These are phyloP conservation scores for Eunapius fragilis DNA, from an alignment of 37 sponge, comb jelly and placozoan genomes.

Conservation along the genomic window DNA sequence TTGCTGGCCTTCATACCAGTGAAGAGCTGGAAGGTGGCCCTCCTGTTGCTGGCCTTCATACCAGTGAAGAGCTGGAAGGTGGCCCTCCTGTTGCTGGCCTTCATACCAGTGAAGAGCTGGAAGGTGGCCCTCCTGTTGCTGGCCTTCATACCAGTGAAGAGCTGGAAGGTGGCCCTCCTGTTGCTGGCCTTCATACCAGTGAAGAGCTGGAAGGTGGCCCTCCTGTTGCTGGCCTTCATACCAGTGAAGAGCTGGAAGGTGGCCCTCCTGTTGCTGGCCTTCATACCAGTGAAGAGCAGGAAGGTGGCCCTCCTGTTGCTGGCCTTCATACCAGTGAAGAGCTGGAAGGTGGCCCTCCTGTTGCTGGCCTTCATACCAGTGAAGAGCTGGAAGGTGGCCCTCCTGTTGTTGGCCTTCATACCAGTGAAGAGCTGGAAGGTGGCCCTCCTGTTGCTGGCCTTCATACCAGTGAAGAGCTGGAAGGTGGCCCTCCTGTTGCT, in stretches of 20 bases:
- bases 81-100: constrained; percentile 59
- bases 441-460: constrained; percentile 59
- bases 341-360: constrained; percentile 62
- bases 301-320: constrained; percentile 68
- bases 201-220: constrained; percentile 56
- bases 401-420: constrained; percentile 59
- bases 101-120: constrained; percentile 55
- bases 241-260: constrained; percentile 58
- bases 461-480: constrained; percentile 55
- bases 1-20: constrained; percentile 57
- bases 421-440: constrained; percentile 58
- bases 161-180: constrained; percentile 62
- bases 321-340: constrained; percentile 46
- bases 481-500: constrained; percentile 68
- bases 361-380: constrained; percentile 57
- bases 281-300: constrained; percentile 54
- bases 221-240: constrained; percentile 60
- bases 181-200: constrained; percentile 57
- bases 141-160: constrained; percentile 46
- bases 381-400: constrained; percentile 56
- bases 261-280: constrained; percentile 59
- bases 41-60: constrained; percentile 60
- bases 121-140: constrained; percentile 68
- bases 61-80: constrained; percentile 58
- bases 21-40: constrained; percentile 56